Percentiles rank a stretch among this genome's conserved stretches.
phyloP scores from a whole-genome alignment of 2,888 invertebrate species.

The Teleiodes luculella region DNA sequence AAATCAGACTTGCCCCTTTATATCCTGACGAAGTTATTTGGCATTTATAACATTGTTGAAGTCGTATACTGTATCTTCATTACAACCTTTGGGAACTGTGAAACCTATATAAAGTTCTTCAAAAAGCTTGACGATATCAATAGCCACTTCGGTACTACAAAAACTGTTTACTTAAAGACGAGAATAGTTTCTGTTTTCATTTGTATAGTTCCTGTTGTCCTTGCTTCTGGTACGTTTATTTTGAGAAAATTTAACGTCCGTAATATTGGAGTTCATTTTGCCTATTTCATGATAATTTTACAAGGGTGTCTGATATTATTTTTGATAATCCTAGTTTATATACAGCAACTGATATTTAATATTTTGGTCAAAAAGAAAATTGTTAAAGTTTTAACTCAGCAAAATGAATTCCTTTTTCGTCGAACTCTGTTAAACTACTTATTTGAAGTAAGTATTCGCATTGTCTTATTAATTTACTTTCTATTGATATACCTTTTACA shows the following conservation, averaged over 20 bases:
- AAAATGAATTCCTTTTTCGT: conserved; percentile 29
- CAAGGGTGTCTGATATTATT: conserved; percentile 44
- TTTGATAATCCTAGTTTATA: conserved; percentile 38
- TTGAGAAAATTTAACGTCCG: conserved; percentile 34
- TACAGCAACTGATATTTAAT: conserved; percentile 39
- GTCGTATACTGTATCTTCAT: conserved; percentile 36
- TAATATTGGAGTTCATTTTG: conserved; percentile 35
- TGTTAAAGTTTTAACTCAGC: conserved; percentile 21
- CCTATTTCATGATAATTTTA: conserved; percentile 39
- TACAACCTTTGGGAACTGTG: conserved; percentile 35
- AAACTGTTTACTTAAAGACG: conserved; percentile 31
- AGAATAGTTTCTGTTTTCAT: conserved; percentile 32
- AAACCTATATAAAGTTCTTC: conserved; percentile 38
- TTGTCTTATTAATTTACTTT: too few relatives aligned
- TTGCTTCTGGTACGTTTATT: conserved; percentile 28
- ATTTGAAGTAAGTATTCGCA: conserved; percentile 35
- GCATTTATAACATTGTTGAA: conserved; percentile 35
- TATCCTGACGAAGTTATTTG: conserved; percentile 42
- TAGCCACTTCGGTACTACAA: conserved; percentile 32
- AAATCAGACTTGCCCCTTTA: conserved; percentile 46
- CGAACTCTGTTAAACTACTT: conserved; percentile 27
- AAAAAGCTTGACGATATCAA: conserved; percentile 41
- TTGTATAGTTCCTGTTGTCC: conserved; percentile 28
- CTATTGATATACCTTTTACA: too few relatives aligned
- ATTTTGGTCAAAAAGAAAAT: conserved; percentile 35